Evolutionary conservation across 2,888 invertebrate species (phyloP).

Genomic region (Cheilosia variabilis): DNA sequence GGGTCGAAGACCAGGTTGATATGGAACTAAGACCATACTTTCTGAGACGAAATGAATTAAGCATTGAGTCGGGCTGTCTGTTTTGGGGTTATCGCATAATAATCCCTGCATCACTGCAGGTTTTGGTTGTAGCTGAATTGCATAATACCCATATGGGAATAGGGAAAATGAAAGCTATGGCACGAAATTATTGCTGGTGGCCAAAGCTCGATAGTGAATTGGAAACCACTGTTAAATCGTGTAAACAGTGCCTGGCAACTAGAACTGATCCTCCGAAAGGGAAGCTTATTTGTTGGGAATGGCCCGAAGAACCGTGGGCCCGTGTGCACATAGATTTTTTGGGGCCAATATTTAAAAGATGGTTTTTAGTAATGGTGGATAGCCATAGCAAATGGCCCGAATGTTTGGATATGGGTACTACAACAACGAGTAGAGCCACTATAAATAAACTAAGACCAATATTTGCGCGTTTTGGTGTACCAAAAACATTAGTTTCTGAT

Average conservation of each 20-base stretch:
- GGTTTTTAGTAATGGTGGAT: constrained; percentile 70
- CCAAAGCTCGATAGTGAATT: constrained; percentile 44
- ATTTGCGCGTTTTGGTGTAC: constrained; percentile 74
- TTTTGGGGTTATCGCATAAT: constrained; percentile 65
- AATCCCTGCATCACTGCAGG: constrained; percentile 34
- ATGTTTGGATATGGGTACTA: constrained; percentile 61
- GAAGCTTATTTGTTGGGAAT: constrained; percentile 51
- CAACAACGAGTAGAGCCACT: constrained; percentile 52
- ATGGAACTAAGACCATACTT: constrained; percentile 7
- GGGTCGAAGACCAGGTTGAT: neutral
- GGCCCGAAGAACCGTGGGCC: constrained; percentile 67
- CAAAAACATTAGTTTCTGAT: constrained; percentile 73
- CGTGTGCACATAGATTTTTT: constrained; percentile 71
- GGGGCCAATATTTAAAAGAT: constrained; percentile 32
- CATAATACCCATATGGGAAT: constrained; percentile 59
- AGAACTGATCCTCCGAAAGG: constrained; percentile 35
- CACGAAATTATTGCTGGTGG: constrained; percentile 55
- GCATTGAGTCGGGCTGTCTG: constrained; percentile 49
- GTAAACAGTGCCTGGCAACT: constrained; percentile 55
- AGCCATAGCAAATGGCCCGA: constrained; percentile 72
- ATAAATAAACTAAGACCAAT: constrained; percentile 44
- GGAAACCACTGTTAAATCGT: constrained; percentile 30
- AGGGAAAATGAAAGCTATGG: constrained; percentile 40
- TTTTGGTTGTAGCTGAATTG: constrained; percentile 49
- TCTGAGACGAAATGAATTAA: constrained; percentile 5